phyloP scores from a whole-genome alignment of 2,797 vertebrate species.

The Siniperca obscura region DNA sequence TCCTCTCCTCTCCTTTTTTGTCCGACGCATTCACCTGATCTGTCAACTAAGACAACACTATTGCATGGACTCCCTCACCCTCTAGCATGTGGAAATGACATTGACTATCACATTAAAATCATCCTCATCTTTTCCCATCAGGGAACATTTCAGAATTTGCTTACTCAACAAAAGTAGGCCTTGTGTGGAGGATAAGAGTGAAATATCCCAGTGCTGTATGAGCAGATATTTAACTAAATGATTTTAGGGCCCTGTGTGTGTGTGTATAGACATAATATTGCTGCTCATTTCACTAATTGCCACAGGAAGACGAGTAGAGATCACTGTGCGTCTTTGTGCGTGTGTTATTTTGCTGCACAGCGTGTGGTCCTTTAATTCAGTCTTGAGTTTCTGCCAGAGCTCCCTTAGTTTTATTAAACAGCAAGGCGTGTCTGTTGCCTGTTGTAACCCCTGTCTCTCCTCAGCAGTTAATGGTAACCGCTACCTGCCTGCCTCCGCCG shows the following conservation, averaged over 20 bases:
- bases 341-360: constrained; percentile 32
- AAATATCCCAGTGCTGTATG: constrained; percentile 22
- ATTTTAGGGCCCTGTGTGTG: neutral
- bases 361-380: constrained; percentile 26
- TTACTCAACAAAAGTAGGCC: constrained; percentile 1
- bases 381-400: constrained; percentile 22
- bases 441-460: constrained; percentile 29
- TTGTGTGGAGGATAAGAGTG: constrained; percentile 1
- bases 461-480: constrained; percentile 92
- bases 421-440: neutral
- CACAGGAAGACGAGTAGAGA: neutral
- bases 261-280: neutral
- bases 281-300: constrained; percentile 1
- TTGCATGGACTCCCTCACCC: neutral
- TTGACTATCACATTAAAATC: constrained; percentile 1
- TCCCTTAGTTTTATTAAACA: neutral
- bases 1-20: neutral
- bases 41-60: constrained; percentile 9
- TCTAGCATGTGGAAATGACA: neutral
- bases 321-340: constrained; percentile 1
- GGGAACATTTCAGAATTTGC: constrained; percentile 34
- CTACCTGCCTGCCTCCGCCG: constrained; percentile 82
- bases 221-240: constrained; percentile 32
- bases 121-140: constrained; percentile 12
- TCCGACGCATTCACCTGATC: neutral